Percentiles rank a stretch among this genome's conserved stretches.
Evolutionary conservation across 2,888 invertebrate genomes (phyloP).

Genomic region (Eupeodes latifasciatus): DNA sequence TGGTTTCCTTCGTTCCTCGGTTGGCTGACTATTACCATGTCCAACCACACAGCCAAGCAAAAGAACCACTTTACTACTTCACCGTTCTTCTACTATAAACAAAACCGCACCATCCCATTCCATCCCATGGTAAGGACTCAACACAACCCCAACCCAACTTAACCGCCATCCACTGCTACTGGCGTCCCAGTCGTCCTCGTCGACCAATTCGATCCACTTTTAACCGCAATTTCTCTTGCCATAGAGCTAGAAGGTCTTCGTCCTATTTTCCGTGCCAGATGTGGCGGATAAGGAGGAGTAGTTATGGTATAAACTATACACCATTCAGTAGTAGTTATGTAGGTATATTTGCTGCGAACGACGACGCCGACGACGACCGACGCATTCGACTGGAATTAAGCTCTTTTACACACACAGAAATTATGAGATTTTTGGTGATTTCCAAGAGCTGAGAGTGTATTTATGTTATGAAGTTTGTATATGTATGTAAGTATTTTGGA

Average conservation of each 20-base stretch:
- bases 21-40: conserved; percentile 75
- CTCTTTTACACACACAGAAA: conserved; percentile 72
- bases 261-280: conserved; percentile 42
- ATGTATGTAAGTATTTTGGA: background rate
- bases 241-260: conserved; percentile 62
- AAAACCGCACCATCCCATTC: conserved; percentile 33
- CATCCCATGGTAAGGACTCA: no score
- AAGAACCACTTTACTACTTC: conserved; percentile 71
- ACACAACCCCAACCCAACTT: background rate
- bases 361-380: background rate
- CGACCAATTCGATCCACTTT: conserved; percentile 70
- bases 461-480: background rate
- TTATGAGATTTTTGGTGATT: conserved; percentile 70
- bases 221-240: conserved; percentile 65
- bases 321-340: background rate
- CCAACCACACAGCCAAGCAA: conserved; percentile 73
- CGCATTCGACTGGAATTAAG: conserved; percentile 72
- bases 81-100: conserved; percentile 34
- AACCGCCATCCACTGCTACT: conserved; percentile 3
- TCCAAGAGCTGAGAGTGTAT: conserved; percentile 11
- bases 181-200: conserved; percentile 10
- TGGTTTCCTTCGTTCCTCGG: conserved; percentile 73
- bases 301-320: no score
- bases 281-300: conserved; percentile 10
- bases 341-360: background rate